Conservation (phyloP, 2,888 invertebrate species). For the Mesorhabditis sp. region DNA sequence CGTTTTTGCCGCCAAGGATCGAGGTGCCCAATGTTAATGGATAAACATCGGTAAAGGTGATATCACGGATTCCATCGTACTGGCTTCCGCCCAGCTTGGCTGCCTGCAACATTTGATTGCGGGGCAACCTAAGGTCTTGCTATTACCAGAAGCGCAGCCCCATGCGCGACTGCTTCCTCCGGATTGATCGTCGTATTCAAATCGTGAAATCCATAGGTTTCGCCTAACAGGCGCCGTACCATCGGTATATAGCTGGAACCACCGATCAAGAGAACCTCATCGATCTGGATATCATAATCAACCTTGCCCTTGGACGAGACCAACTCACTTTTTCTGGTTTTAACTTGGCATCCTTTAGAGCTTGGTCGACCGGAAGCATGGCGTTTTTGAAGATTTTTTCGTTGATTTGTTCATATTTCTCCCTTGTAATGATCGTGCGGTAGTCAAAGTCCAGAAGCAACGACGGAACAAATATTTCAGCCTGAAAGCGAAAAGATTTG, state of each 20-base stretch:
- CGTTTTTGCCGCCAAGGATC: no score
- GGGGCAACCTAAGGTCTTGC: background rate
- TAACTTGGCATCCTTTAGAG: background rate
- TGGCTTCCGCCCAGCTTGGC: background rate
- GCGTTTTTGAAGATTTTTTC: background rate
- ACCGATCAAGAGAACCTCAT: background rate
- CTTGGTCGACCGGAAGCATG: background rate
- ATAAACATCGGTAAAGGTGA: background rate
- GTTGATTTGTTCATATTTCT: background rate
- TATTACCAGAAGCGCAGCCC: background rate
- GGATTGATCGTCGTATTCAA: background rate
- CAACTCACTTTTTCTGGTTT: background rate
- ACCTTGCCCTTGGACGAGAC: background rate
- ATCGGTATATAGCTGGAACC: background rate
- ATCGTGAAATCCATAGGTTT: background rate
- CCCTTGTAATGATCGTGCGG: background rate
- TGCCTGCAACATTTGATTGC: background rate
- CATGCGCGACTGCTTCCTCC: background rate
- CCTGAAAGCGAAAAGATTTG: background rate
- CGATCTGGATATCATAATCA: background rate
- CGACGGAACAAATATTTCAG: background rate
- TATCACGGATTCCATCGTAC: background rate
- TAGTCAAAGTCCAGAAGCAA: background rate
- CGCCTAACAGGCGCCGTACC: background rate
- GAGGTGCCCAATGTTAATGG: background rate